These are phyloP conservation scores for Drosophila conformis DNA, from an alignment of 2,888 invertebrate genomes.

Conservation along the genomic window DNA sequence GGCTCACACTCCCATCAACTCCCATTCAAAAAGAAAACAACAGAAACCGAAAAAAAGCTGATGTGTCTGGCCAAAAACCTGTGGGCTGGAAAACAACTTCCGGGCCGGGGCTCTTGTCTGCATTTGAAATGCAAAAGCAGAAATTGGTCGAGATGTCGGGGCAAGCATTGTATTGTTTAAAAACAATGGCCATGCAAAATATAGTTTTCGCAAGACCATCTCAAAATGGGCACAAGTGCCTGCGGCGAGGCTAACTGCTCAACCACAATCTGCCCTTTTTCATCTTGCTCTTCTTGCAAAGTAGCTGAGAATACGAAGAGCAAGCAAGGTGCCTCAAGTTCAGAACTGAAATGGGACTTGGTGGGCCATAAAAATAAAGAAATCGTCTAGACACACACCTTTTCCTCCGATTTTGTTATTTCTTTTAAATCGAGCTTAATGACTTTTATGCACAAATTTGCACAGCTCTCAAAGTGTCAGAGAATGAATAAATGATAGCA, in stretches of 20 bases:
- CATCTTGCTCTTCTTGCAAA: constrained; percentile 14
- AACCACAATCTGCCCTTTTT: constrained; percentile 13
- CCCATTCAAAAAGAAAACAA: background rate
- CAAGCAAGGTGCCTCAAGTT: constrained; percentile 3
- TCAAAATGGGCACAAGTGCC: constrained; percentile 41
- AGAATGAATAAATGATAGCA: background rate
- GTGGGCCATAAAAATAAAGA: background rate
- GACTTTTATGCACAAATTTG: constrained; percentile 23
- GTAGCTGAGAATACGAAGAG: constrained; percentile 24
- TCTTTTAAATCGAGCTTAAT: constrained; percentile 6
- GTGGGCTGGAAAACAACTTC: constrained; percentile 45
- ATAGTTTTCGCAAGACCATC: constrained; percentile 45
- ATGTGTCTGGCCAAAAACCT: constrained; percentile 36
- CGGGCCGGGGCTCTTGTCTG: constrained; percentile 35
- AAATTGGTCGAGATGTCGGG: constrained; percentile 47
- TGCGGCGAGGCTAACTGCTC: constrained; percentile 26
- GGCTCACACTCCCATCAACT: background rate
- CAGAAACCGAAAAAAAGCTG: background rate
- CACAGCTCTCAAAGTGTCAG: constrained; percentile 10
- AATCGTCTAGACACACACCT: constrained; percentile 32
- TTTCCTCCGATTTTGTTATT: constrained; percentile 1
- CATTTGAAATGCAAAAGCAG: constrained; percentile 56
- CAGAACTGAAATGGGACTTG: constrained; percentile 5
- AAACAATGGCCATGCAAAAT: constrained; percentile 57
- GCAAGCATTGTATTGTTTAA: constrained; percentile 44